phyloP scores from a whole-genome alignment of 2,113 vertebrate genomes.

The Pionites leucogaster region DNA sequence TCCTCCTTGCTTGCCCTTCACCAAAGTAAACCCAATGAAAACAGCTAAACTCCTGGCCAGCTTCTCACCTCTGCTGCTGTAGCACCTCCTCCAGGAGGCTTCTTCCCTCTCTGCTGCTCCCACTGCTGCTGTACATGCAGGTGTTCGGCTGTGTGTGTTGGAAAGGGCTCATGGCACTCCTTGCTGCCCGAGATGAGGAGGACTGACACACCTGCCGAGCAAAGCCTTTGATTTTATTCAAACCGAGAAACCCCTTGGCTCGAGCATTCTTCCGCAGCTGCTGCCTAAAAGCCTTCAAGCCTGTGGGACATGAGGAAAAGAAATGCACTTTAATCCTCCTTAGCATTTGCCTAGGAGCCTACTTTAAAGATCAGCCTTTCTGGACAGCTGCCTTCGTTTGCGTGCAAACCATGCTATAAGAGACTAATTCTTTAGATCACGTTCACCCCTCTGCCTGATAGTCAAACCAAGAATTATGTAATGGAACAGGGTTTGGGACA shows the following conservation, averaged over 20 bases:
- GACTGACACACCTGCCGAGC: slow-evolving; percentile 85
- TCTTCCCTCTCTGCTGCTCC: slow-evolving; percentile 56
- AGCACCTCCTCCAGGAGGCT: slow-evolving; percentile 90
- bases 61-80: slow-evolving; percentile 88
- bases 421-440: not conserved
- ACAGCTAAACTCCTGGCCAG: not conserved
- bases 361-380: not conserved
- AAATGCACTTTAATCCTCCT: not conserved
- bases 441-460: not conserved
- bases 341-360: not conserved
- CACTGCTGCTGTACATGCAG: slow-evolving; percentile 55
- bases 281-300: slow-evolving; percentile 94
- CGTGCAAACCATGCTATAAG: not conserved
- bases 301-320: slow-evolving; percentile 64
- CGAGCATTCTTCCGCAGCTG: slow-evolving; percentile 91
- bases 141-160: slow-evolving; percentile 62
- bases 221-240: slow-evolving; percentile 95
- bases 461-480: not conserved
- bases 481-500: not conserved
- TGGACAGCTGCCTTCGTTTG: not conserved
- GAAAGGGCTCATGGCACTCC: slow-evolving; percentile 79
- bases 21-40: not conserved
- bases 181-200: slow-evolving; percentile 78
- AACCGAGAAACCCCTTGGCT: slow-evolving; percentile 90
- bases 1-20: not conserved